Conservation (phyloP, 2,797 vertebrate genomes). For the Coregonus sp. region DNA sequence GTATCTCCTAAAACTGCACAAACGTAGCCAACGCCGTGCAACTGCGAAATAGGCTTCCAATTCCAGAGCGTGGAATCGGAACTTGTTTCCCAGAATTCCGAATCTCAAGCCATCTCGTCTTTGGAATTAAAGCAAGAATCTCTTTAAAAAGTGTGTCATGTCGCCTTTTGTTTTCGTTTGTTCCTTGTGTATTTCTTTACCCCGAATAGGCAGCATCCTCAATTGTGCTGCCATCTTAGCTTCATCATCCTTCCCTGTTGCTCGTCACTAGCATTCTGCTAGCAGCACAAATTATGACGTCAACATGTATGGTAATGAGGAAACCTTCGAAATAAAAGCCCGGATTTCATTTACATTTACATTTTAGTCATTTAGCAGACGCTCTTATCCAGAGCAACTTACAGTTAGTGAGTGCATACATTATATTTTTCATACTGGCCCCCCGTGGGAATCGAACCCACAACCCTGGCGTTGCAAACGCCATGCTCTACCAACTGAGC, state of each 20-base stretch:
- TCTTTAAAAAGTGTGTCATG: constrained; percentile 28
- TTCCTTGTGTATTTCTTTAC: constrained; percentile 70
- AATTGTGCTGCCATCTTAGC: constrained; percentile 88
- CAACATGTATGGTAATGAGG: no score
- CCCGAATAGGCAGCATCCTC: constrained; percentile 74
- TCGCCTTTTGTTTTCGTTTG: constrained; percentile 24
- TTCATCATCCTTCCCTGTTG: constrained; percentile 70
- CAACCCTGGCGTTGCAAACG: no score
- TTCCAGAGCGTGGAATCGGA: constrained; percentile 28
- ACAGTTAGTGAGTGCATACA: no score
- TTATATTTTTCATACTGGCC: no score
- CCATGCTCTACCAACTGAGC: no score
- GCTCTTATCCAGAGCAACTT: no score
- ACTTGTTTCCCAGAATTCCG: constrained; percentile 16
- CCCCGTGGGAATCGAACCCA: no score
- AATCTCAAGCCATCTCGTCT: constrained; percentile 45
- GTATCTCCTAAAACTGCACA: constrained; percentile 53
- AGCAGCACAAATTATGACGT: no score
- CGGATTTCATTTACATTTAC: no score
- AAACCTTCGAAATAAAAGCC: no score
- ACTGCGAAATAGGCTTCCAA: constrained; percentile 54
- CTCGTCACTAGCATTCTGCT: no score
- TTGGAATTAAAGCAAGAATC: constrained; percentile 9
- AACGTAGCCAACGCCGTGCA: constrained; percentile 62
- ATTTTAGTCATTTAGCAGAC: no score